phyloP scores from a whole-genome alignment of 2,113 vertebrate genomes.

The Chionodraco myersi region DNA sequence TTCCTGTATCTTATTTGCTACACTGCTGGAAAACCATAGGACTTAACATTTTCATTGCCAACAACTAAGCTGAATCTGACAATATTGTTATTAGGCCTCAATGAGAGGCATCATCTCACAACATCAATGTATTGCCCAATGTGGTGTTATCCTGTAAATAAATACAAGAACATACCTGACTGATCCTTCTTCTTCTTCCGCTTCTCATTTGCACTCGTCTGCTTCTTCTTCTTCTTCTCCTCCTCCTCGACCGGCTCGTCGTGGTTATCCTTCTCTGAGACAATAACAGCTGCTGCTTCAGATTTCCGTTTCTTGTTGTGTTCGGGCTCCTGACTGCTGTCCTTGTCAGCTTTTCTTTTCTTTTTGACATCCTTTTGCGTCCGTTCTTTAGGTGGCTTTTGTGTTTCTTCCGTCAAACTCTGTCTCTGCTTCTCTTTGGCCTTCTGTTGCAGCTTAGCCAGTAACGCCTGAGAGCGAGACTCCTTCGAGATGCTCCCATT shows the following conservation, averaged over 20 bases:
- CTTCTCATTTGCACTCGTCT: conserved; percentile 12
- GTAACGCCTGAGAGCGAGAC: conserved; percentile 81
- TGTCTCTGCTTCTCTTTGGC: conserved; percentile 84
- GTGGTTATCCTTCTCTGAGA: neutral
- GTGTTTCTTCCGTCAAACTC: conserved; percentile 20
- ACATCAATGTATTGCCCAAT: neutral
- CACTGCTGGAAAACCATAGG: no score
- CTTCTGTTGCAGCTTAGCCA: conserved; percentile 87
- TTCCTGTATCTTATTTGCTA: no score
- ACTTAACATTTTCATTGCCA: no score
- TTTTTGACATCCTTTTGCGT: neutral
- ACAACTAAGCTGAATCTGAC: no score
- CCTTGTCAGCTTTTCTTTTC: conserved; percentile 32
- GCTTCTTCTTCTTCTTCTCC: conserved; percentile 26
- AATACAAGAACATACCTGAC: conserved; percentile 37
- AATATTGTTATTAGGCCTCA: no score
- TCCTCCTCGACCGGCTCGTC: conserved; percentile 2
- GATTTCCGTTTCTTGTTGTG: conserved; percentile 48
- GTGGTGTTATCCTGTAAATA: neutral
- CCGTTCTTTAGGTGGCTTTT: neutral
- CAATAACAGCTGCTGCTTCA: neutral
- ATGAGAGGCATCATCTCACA: neutral
- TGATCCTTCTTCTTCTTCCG: conserved; percentile 16
- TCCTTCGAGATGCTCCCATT: conserved; percentile 60
- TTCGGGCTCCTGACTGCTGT: conserved; percentile 10